Conservation (phyloP, 2,113 vertebrate species). For the Pseudopodoces humilis region DNA sequence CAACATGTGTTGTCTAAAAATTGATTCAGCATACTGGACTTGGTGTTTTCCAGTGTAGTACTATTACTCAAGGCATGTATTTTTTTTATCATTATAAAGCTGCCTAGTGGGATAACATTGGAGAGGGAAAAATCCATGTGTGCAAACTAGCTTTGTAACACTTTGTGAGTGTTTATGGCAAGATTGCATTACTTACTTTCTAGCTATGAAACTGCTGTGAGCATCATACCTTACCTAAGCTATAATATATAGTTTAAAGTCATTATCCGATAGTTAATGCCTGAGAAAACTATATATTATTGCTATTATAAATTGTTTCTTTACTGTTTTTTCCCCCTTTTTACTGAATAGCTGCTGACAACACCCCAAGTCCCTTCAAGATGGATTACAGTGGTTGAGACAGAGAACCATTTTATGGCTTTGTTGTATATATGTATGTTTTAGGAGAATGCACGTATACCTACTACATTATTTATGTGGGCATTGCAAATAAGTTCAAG, state of each 20-base stretch:
- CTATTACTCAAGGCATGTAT: conserved; percentile 26
- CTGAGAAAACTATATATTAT: conserved; percentile 46
- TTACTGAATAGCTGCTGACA: conserved; percentile 55
- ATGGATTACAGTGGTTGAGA: conserved; percentile 36
- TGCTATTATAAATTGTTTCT: conserved; percentile 54
- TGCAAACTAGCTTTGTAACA: neutral
- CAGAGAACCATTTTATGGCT: neutral
- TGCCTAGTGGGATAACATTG: conserved; percentile 45
- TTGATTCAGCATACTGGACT: neutral
- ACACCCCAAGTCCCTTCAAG: neutral
- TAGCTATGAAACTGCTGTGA: conserved; percentile 52
- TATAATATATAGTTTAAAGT: conserved; percentile 62
- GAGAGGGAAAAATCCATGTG: conserved; percentile 13
- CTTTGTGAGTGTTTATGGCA: conserved; percentile 11
- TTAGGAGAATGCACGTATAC: neutral
- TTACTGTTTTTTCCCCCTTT: conserved; percentile 57
- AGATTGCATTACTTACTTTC: conserved; percentile 12
- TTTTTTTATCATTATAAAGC: conserved; percentile 66
- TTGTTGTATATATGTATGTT: neutral
- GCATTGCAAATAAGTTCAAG: neutral
- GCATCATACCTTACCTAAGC: conserved; percentile 32
- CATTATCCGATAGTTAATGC: conserved; percentile 67
- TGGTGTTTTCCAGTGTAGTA: conserved; percentile 10
- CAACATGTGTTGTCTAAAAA: neutral
- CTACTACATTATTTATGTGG: neutral